Percentiles rank a stretch among this genome's conserved stretches.
phyloP scores from a whole-genome alignment of 2,113 vertebrate genomes.

The Chelonoidis abingdonii region DNA sequence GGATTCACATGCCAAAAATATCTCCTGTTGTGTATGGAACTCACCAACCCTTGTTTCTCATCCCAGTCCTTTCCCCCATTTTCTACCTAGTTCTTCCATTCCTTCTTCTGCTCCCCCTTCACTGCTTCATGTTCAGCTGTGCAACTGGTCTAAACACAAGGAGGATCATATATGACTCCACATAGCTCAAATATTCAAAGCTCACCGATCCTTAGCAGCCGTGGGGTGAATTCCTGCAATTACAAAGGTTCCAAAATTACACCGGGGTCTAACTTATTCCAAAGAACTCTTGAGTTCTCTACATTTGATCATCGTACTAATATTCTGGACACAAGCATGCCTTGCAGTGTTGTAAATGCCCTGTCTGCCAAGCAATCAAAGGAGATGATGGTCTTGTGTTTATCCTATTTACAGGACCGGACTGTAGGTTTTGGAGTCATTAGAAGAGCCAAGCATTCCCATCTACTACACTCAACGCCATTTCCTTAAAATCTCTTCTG shows the following conservation, averaged over 20 bases:
- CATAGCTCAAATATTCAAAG: neutral
- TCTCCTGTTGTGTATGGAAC: neutral
- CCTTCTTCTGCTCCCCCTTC: neutral
- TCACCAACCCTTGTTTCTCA: neutral
- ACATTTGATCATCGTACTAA: neutral
- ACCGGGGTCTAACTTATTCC: neutral
- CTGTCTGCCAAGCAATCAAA: neutral
- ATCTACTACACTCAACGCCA: too few species aligned
- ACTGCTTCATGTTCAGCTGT: neutral
- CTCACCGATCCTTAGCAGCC: neutral
- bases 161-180: neutral
- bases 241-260: neutral
- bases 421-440: too few species aligned
- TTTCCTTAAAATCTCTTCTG: neutral
- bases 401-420: neutral
- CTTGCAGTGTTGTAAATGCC: neutral
- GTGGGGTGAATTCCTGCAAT: neutral
- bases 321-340: neutral
- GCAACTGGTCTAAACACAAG: neutral
- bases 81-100: neutral
- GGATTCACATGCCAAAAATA: neutral
- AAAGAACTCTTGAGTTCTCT: neutral
- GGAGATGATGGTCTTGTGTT: neutral
- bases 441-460: neutral
- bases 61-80: neutral